Percentiles rank a stretch among this genome's conserved stretches.
Conservation (phyloP, 2,888 invertebrate species). For the Euspilapteryx auroguttella region DNA sequence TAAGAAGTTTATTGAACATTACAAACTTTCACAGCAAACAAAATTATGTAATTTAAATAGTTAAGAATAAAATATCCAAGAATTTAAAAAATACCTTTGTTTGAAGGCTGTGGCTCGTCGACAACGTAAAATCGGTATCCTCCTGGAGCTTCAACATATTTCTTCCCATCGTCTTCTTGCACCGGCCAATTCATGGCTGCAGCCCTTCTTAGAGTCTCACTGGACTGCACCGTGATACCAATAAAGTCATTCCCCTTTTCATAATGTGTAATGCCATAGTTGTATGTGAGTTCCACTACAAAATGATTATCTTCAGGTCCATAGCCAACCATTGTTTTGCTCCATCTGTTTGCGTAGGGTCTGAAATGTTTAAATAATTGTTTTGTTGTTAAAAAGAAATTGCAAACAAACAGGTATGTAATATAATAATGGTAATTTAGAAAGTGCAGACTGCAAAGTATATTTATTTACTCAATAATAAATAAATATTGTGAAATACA, state of each 20-base stretch:
- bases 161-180: slow-evolving; percentile 60
- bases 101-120: slow-evolving; percentile 68
- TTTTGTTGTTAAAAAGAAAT: neutral
- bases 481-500: too few relatives aligned
- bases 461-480: too few relatives aligned
- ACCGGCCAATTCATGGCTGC: slow-evolving; percentile 73
- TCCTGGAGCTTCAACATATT: slow-evolving; percentile 81
- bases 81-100: slow-evolving; percentile 71
- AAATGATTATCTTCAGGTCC: slow-evolving; percentile 94
- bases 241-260: slow-evolving; percentile 90
- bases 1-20: too few relatives aligned
- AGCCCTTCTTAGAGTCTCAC: slow-evolving; percentile 74
- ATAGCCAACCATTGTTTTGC: slow-evolving; percentile 99
- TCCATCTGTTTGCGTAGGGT: slow-evolving; percentile 98
- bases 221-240: slow-evolving; percentile 82
- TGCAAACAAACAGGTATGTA: too few relatives aligned
- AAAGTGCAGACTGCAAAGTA: too few relatives aligned
- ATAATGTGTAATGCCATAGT: slow-evolving; percentile 90
- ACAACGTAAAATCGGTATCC: slow-evolving; percentile 87
- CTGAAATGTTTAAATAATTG: slow-evolving; percentile 44
- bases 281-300: slow-evolving; percentile 95
- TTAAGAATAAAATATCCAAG: too few relatives aligned
- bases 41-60: too few relatives aligned
- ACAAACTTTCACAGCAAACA: too few relatives aligned
- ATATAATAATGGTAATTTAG: too few relatives aligned